Conservation (phyloP, 1,140 invertebrate genomes). For the Plutomurus gul region DNA sequence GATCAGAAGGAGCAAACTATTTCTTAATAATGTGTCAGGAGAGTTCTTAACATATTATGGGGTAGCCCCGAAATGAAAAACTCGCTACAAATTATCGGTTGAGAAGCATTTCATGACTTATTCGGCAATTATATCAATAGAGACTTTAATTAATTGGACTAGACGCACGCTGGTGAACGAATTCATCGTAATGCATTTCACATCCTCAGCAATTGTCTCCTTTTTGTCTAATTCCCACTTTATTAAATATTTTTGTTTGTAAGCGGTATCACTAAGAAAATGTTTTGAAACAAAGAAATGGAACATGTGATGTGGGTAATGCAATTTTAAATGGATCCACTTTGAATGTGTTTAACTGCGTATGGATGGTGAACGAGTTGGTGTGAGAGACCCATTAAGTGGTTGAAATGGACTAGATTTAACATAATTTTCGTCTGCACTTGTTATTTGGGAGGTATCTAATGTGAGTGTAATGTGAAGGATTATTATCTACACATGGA, state of each 20-base stretch:
- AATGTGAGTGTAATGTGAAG: constrained; percentile 14
- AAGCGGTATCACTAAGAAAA: too few relatives aligned
- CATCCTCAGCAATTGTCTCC: not conserved
- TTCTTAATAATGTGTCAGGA: too few relatives aligned
- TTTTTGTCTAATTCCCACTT: constrained; percentile 8
- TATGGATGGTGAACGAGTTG: not conserved
- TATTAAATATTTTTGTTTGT: constrained; percentile 2
- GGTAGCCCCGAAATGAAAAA: too few relatives aligned
- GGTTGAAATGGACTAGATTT: not conserved
- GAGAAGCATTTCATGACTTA: too few relatives aligned
- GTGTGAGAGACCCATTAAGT: constrained; percentile 11
- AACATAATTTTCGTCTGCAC: constrained; percentile 8
- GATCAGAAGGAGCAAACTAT: too few relatives aligned
- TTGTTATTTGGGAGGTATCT: not conserved
- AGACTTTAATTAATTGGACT: too few relatives aligned
- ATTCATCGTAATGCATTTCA: too few relatives aligned
- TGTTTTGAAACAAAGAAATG: too few relatives aligned
- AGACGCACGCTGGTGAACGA: too few relatives aligned
- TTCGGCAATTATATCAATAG: too few relatives aligned
- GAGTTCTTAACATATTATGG: too few relatives aligned
- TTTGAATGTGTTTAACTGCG: not conserved
- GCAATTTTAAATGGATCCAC: not conserved
- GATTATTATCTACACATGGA: not conserved
- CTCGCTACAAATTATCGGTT: too few relatives aligned
- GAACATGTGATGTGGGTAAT: not conserved